Evolutionary conservation across 2,113 vertebrate species (phyloP).

Genomic region (Gavialis gangeticus): DNA sequence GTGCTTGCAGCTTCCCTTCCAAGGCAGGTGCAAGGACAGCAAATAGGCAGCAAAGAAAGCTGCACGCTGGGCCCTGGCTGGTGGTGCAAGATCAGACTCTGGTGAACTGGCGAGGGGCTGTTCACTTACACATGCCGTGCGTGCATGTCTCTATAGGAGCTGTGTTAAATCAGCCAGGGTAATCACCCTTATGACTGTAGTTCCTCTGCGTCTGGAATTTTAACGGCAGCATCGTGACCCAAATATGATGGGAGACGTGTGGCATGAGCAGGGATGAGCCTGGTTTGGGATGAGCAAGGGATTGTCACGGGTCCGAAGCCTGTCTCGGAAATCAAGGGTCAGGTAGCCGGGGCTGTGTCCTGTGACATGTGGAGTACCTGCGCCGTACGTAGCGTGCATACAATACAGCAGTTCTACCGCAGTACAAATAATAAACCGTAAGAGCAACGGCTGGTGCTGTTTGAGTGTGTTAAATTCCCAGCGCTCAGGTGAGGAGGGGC

Average conservation of each 20-base stretch:
- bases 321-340: too few relatives aligned
- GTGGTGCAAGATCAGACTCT: neutral
- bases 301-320: neutral
- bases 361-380: too few relatives aligned
- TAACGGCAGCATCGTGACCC: neutral
- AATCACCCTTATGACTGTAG: neutral
- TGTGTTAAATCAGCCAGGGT: neutral
- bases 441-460: too few relatives aligned
- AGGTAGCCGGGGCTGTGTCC: too few relatives aligned
- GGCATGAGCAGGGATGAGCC: neutral
- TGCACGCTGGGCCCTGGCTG: neutral
- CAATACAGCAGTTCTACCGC: too few relatives aligned
- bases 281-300: neutral
- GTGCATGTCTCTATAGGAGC: neutral
- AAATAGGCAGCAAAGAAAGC: neutral
- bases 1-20: constrained; percentile 37
- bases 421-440: too few relatives aligned
- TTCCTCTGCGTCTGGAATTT: neutral
- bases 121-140: neutral
- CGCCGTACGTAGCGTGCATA: too few relatives aligned
- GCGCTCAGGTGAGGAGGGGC: too few relatives aligned
- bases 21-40: neutral
- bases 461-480: too few relatives aligned
- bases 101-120: neutral
- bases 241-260: neutral